Conservation (phyloP, 2,113 vertebrate genomes). For the Naja naja region DNA sequence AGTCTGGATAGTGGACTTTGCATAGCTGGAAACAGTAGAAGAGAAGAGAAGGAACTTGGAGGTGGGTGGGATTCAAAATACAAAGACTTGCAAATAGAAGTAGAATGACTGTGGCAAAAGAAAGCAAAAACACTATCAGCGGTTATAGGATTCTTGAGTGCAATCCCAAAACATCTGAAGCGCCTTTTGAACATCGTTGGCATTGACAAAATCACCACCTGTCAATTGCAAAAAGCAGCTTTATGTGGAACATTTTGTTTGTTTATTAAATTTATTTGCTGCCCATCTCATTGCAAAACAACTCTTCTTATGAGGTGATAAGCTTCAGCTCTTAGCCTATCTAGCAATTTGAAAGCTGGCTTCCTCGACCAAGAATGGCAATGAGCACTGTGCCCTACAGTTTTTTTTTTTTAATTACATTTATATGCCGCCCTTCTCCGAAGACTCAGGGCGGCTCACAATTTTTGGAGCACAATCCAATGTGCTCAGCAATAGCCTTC, state of each 20-base stretch:
- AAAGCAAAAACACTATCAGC: not conserved
- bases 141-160: not conserved
- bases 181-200: not conserved
- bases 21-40: not conserved
- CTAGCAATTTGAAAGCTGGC: not conserved
- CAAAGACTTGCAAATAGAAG: not conserved
- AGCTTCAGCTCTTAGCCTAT: not conserved
- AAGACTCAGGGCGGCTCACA: too few species aligned
- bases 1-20: not conserved
- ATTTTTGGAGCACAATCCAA: too few species aligned
- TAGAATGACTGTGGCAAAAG: too few species aligned
- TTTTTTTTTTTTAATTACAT: too few species aligned
- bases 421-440: too few species aligned
- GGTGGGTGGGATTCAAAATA: not conserved
- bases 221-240: not conserved
- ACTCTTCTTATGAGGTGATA: not conserved
- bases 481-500: too few species aligned
- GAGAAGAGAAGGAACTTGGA: not conserved
- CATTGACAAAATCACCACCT: not conserved
- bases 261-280: not conserved
- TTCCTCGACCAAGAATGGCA: not conserved
- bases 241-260: not conserved
- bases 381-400: not conserved
- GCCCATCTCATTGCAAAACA: not conserved
- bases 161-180: not conserved